These are phyloP conservation scores for Echeneis naucrates DNA, from an alignment of 2,797 vertebrate genomes.

Conservation along the genomic window DNA sequence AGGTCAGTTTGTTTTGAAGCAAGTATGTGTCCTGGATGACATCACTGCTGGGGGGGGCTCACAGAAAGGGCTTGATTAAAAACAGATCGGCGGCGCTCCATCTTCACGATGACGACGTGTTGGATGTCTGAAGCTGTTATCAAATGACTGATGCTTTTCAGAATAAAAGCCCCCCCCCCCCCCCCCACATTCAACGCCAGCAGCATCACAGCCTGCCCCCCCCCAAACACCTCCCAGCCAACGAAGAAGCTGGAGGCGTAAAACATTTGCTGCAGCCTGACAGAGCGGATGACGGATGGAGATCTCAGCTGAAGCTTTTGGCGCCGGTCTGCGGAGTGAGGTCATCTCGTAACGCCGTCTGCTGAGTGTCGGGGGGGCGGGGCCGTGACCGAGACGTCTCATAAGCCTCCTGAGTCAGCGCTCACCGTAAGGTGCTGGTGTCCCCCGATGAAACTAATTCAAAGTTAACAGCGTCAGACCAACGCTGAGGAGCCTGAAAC, in stretches of 20 bases:
- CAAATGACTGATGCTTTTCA: too few relatives aligned
- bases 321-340: neutral
- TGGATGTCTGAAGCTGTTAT: constrained; percentile 32
- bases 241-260: neutral
- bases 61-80: constrained; percentile 52
- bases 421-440: too few relatives aligned
- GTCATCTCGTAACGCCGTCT: constrained; percentile 47
- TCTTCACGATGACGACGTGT: too few relatives aligned
- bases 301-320: neutral
- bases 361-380: constrained; percentile 46
- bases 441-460: too few relatives aligned
- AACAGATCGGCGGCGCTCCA: constrained; percentile 53
- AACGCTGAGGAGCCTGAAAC: too few relatives aligned
- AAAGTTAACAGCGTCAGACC: too few relatives aligned
- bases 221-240: too few relatives aligned
- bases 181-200: too few relatives aligned
- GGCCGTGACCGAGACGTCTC: constrained; percentile 17
- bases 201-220: too few relatives aligned
- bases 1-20: constrained; percentile 61
- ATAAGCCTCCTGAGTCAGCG: too few relatives aligned
- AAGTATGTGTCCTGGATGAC: constrained; percentile 63
- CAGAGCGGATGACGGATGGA: constrained; percentile 4
- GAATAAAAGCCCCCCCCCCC: neutral
- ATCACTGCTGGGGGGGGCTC: constrained; percentile 54
- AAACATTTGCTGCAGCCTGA: neutral